phyloP scores from a whole-genome alignment of 1,140 invertebrate species.

The Bombyx mandarina region DNA sequence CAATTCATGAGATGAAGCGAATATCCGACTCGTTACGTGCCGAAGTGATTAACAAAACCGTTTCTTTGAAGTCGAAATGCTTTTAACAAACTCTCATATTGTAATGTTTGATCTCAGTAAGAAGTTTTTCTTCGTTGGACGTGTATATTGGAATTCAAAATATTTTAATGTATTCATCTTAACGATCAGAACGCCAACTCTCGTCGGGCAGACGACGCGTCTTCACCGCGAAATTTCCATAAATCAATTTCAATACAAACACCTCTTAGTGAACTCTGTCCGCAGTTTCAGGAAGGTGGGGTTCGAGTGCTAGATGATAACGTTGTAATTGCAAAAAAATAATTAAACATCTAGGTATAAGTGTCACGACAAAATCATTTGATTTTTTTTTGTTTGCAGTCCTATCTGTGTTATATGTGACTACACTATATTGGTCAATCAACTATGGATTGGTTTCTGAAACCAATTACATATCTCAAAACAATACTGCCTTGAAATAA shows the following conservation, averaged over 20 bases:
- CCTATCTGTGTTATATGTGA: no score
- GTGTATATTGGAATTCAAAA: slow-evolving; percentile 9
- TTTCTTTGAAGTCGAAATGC: neutral
- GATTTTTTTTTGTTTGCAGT: no score
- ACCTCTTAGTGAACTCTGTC: slow-evolving; percentile 66
- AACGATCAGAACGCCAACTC: slow-evolving; percentile 36
- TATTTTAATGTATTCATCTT: slow-evolving; percentile 26
- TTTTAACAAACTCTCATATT: neutral
- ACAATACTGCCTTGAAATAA: no score
- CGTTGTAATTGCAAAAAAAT: neutral
- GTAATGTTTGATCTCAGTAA: slow-evolving; percentile 5
- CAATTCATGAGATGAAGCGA: no score
- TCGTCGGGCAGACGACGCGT: slow-evolving; percentile 30
- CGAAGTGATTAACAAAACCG: no score
- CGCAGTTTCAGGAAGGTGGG: slow-evolving; percentile 26
- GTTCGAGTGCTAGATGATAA: slow-evolving; percentile 16
- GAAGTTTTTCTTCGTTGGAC: neutral
- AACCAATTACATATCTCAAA: no score
- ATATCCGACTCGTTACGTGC: no score
- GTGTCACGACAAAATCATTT: no score
- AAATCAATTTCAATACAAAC: slow-evolving; percentile 70
- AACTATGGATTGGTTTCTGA: no score
- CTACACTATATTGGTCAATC: no score
- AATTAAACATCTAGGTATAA: no score
- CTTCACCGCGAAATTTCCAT: slow-evolving; percentile 61